Percentiles rank a stretch among this genome's conserved stretches.
Conservation (phyloP, 2,888 invertebrate genomes). For the Drosophila neoperkinsi region DNA sequence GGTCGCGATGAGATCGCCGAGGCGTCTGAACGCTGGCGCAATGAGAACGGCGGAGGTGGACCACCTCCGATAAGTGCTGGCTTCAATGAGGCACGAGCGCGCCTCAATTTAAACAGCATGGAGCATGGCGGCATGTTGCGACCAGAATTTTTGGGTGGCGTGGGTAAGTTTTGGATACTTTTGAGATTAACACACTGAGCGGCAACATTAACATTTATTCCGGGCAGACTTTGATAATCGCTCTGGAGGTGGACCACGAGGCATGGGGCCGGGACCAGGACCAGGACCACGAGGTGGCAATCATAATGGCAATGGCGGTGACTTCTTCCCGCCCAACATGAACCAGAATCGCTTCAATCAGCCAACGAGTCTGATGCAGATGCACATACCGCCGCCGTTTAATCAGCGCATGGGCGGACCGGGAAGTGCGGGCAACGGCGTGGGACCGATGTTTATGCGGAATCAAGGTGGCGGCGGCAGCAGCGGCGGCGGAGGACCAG, state of each 20-base stretch:
- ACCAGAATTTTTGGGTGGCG: constrained; percentile 81
- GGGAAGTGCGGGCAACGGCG: constrained; percentile 65
- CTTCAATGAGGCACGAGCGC: constrained; percentile 70
- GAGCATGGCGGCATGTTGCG: constrained; percentile 75
- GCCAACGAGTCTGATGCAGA: constrained; percentile 84
- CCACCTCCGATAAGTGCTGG: constrained; percentile 45
- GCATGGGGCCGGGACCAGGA: constrained; percentile 54
- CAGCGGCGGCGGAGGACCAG: constrained; percentile 57
- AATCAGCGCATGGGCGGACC: constrained; percentile 81
- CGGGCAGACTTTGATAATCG: constrained; percentile 82
- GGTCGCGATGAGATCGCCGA: constrained; percentile 85
- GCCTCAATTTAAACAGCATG: constrained; percentile 74
- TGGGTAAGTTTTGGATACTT: constrained; percentile 39
- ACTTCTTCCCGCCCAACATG: constrained; percentile 83
- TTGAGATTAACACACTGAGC: not conserved
- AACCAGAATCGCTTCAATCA: constrained; percentile 84
- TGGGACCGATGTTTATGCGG: constrained; percentile 69
- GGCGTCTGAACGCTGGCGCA: constrained; percentile 67
- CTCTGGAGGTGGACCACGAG: constrained; percentile 47
- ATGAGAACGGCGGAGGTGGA: constrained; percentile 69
- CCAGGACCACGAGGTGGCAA: constrained; percentile 58
- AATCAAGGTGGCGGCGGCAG: constrained; percentile 64
- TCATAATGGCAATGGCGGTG: constrained; percentile 66
- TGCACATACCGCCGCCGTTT: constrained; percentile 84
- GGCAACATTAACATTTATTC: not conserved